phyloP scores from a whole-genome alignment of 1,140 invertebrate genomes.

The Lutraria rhynchaena region DNA sequence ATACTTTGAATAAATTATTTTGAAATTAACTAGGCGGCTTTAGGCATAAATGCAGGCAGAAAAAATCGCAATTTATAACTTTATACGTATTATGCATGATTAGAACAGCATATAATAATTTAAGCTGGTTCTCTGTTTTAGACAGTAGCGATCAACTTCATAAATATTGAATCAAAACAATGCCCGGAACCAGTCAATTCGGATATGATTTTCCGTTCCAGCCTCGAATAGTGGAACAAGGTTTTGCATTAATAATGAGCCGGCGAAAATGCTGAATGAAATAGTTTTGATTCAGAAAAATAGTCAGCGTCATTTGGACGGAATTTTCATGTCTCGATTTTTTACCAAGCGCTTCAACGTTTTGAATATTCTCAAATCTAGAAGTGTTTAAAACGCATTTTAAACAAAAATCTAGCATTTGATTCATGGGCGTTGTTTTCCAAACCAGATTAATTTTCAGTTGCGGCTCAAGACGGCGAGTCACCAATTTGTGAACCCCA shows the following conservation, averaged over 20 bases:
- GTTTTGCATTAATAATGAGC: constrained; percentile 34
- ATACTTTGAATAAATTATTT: not conserved
- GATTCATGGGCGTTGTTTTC: no score
- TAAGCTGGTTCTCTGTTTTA: not conserved
- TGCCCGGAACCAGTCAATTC: constrained; percentile 3
- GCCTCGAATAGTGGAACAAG: constrained; percentile 26
- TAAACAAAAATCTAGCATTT: no score
- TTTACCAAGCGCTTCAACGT: no score
- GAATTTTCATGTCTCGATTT: no score
- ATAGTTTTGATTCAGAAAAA: no score
- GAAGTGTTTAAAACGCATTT: no score
- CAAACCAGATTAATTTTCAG: no score
- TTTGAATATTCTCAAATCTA: no score
- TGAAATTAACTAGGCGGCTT: not conserved
- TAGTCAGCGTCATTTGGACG: no score
- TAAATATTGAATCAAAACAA: not conserved
- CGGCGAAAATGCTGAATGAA: constrained; percentile 38
- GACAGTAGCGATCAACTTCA: not conserved
- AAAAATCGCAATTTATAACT: not conserved
- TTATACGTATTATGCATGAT: not conserved
- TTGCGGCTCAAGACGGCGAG: no score
- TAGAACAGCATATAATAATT: not conserved
- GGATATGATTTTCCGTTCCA: constrained; percentile 5
- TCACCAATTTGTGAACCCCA: no score
- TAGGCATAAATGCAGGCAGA: not conserved